Percentiles rank a stretch among this genome's conserved stretches.
phyloP scores from a whole-genome alignment of 2,888 invertebrate genomes.

The Eristalis intricaria region DNA sequence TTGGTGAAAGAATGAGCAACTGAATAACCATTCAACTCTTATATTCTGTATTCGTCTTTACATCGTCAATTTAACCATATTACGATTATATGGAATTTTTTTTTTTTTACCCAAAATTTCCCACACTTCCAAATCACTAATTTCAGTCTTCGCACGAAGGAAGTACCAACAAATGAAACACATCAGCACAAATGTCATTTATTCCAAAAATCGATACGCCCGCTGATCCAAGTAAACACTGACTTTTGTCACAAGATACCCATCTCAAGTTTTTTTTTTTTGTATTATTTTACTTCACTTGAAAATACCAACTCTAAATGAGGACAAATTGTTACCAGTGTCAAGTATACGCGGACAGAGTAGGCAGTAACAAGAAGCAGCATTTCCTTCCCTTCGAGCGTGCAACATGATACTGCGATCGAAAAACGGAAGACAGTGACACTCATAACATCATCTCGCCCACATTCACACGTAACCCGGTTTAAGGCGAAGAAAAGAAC shows the following conservation, averaged over 20 bases:
- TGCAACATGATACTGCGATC: conserved; percentile 53
- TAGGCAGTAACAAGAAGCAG: conserved; percentile 42
- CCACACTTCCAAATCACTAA: neutral
- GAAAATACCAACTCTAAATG: conserved; percentile 37
- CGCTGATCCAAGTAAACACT: neutral
- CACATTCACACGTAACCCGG: conserved; percentile 37
- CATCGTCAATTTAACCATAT: too few species aligned
- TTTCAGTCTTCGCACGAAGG: neutral
- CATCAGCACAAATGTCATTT: conserved; percentile 41
- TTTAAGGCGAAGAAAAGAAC: conserved; percentile 1
- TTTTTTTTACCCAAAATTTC: too few species aligned
- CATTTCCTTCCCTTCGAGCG: conserved; percentile 22
- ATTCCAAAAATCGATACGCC: neutral
- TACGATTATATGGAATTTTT: too few species aligned
- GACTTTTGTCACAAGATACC: neutral
- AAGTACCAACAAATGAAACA: conserved; percentile 38
- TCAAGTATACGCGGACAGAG: conserved; percentile 38
- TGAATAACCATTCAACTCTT: too few species aligned
- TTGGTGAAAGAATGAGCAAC: too few species aligned
- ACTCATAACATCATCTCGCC: conserved; percentile 64
- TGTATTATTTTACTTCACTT: neutral
- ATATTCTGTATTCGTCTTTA: too few species aligned
- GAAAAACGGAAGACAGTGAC: conserved; percentile 53
- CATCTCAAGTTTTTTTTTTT: neutral
- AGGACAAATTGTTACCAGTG: conserved; percentile 65